A percentile compares a stretch with the other conserved stretches of the same genome.
Evolutionary conservation across 2,113 vertebrate species (phyloP).

Genomic region (Capra hircus): DNA sequence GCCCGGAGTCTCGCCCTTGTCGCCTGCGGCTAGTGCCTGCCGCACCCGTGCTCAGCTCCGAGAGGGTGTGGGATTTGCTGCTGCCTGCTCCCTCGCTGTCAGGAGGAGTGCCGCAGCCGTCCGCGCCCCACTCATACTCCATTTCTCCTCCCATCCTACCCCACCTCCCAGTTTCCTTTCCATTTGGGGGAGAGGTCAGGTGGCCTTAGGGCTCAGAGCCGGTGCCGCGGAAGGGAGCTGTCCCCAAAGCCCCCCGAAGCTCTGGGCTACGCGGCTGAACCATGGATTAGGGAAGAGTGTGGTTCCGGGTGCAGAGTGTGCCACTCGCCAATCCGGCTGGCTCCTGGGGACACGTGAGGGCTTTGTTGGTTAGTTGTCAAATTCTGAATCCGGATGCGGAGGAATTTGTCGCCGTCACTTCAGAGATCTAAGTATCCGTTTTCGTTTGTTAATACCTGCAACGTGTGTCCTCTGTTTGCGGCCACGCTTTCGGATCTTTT

Average conservation of each 20-base stretch:
- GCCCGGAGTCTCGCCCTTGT: fast-evolving
- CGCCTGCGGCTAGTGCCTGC: fast-evolving
- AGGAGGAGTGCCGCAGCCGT: background rate
- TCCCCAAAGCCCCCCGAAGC: background rate
- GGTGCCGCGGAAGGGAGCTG: background rate
- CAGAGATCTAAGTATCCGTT: fast-evolving
- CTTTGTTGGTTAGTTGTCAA: background rate
- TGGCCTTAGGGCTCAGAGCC: background rate
- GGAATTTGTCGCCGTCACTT: background rate
- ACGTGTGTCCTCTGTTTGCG: background rate
- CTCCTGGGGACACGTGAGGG: background rate
- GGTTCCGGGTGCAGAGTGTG: background rate
- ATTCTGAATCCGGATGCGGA: background rate
- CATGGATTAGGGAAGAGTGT: fast-evolving
- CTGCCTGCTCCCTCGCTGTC: background rate
- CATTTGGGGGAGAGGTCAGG: background rate
- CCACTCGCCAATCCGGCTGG: background rate
- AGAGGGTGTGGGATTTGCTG: background rate
- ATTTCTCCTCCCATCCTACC: background rate
- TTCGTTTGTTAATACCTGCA: background rate
- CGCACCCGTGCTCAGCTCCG: fast-evolving
- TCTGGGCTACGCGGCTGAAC: background rate
- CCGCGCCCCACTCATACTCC: background rate
- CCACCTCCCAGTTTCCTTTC: fast-evolving
- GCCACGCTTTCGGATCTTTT: background rate